Percentiles rank a stretch among this genome's conserved stretches.
Evolutionary conservation across 2,888 invertebrate genomes (phyloP).

Genomic region (Strigamia crassipes): DNA sequence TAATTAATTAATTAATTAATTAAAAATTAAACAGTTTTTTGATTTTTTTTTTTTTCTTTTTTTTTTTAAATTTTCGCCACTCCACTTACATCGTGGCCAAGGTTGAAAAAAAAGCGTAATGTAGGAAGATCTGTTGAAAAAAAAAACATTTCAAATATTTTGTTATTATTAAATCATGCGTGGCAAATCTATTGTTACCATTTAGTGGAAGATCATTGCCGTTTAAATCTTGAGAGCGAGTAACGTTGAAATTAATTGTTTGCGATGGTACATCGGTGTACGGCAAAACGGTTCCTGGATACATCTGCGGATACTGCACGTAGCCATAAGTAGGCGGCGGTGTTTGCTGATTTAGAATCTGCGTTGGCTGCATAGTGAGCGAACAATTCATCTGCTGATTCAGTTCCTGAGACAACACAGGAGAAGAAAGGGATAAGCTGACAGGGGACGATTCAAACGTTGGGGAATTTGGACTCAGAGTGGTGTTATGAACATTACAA

Average conservation of each 20-base stretch:
- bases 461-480: neutral
- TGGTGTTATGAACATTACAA: neutral
- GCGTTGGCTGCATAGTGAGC: neutral
- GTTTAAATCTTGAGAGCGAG: constrained; percentile 48
- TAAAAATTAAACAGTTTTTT: neutral
- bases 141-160: neutral
- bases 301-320: neutral
- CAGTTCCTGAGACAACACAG: constrained; percentile 5
- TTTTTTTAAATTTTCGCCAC: too few relatives aligned
- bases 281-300: constrained; percentile 12
- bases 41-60: constrained; percentile 13
- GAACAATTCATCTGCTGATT: neutral
- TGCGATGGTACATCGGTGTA: neutral
- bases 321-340: constrained; percentile 18
- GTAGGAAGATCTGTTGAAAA: constrained; percentile 47
- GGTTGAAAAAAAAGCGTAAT: constrained; percentile 49
- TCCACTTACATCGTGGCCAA: constrained; percentile 49
- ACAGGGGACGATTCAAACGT: neutral
- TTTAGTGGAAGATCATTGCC: constrained; percentile 49
- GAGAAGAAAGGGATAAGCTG: neutral
- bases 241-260: constrained; percentile 46
- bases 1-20: too few relatives aligned
- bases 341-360: neutral
- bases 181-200: constrained; percentile 5
- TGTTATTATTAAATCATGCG: neutral